Evolutionary conservation across 2,888 invertebrate genomes (phyloP).

Genomic region (Ochropleura plecta): DNA sequence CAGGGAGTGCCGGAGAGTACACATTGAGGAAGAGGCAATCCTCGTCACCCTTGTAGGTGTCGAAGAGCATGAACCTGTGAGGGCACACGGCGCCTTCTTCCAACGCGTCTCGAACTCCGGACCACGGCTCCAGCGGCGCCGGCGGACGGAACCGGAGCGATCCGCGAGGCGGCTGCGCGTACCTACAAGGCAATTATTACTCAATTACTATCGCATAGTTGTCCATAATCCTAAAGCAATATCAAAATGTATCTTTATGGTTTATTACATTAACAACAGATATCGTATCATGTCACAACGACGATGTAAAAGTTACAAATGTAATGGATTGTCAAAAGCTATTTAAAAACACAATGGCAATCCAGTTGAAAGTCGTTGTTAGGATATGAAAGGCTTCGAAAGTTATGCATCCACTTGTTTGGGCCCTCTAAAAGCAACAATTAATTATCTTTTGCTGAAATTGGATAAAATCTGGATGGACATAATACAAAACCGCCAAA

Average conservation of each 20-base stretch:
- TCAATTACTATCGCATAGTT: background rate
- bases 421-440: background rate
- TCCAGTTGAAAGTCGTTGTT: background rate
- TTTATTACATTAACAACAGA: background rate
- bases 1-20: constrained; percentile 91
- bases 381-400: background rate
- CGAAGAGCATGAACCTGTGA: constrained; percentile 92
- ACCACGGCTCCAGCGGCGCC: constrained; percentile 91
- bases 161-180: constrained; percentile 87
- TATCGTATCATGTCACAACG: background rate
- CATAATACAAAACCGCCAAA: background rate
- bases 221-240: background rate
- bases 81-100: constrained; percentile 93
- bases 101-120: constrained; percentile 92
- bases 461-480: background rate
- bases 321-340: no score
- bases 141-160: constrained; percentile 90
- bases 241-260: background rate
- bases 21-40: constrained; percentile 94
- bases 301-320: no score
- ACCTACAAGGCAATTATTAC: constrained; percentile 69
- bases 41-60: constrained; percentile 92
- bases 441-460: background rate
- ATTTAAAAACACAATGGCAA: background rate
- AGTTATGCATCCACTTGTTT: background rate